phyloP scores from a whole-genome alignment of 2,113 vertebrate genomes.

The Pomatostomus ruficeps region DNA sequence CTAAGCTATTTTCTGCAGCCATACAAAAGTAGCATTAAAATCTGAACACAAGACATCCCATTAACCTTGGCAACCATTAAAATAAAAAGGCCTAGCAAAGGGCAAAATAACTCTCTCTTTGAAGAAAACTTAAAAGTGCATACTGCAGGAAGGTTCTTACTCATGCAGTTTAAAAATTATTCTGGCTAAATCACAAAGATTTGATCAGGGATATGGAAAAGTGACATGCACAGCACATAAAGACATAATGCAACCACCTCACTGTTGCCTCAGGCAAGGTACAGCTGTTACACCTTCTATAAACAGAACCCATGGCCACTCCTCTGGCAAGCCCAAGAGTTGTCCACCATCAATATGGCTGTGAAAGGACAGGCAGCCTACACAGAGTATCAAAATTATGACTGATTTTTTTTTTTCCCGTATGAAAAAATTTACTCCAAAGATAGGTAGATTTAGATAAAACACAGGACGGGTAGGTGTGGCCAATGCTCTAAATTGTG shows the following conservation, averaged over 20 bases:
- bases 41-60: neutral
- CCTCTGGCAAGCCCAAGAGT: neutral
- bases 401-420: neutral
- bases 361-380: neutral
- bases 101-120: neutral
- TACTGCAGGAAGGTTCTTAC: neutral
- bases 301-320: neutral
- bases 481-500: neutral
- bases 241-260: rapidly evolving
- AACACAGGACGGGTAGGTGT: neutral
- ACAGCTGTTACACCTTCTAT: neutral
- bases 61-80: neutral
- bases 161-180: neutral
- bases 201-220: neutral
- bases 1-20: neutral
- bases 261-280: too few relatives aligned
- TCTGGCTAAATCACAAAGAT: neutral
- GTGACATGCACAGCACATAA: neutral
- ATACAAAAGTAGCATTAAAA: neutral
- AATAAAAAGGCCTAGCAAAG: neutral
- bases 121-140: neutral
- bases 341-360: neutral
- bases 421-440: neutral
- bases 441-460: neutral
- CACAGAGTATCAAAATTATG: neutral